phyloP scores from a whole-genome alignment of 1,140 invertebrate genomes.

The Rhizoglyphus robini region DNA sequence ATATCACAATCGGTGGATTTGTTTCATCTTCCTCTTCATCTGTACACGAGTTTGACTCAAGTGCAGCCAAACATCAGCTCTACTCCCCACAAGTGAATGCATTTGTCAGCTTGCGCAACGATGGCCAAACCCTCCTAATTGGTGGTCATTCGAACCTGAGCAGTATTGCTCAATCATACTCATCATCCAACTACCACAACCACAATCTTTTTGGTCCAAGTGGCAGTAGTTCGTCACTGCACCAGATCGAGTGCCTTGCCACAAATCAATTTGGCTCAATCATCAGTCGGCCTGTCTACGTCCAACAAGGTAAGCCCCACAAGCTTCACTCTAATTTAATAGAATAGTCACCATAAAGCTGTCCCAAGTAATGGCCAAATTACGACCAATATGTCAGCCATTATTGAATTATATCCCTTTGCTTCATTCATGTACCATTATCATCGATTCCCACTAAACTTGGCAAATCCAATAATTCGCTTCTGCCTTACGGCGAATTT shows the following conservation, averaged over 20 bases:
- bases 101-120: background rate
- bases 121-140: conserved; percentile 6
- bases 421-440: background rate
- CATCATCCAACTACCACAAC: background rate
- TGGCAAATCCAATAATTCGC: too few relatives aligned
- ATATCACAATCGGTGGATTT: background rate
- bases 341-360: too few relatives aligned
- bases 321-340: too few relatives aligned
- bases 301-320: background rate
- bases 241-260: conserved; percentile 15
- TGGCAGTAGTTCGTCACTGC: background rate
- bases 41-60: background rate
- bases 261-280: conserved; percentile 13
- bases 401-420: background rate
- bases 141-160: background rate
- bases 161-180: background rate
- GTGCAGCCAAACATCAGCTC: too few relatives aligned
- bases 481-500: too few relatives aligned
- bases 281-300: background rate
- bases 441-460: too few relatives aligned
- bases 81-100: background rate
- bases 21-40: background rate
- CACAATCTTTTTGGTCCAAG: background rate
- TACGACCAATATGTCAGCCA: too few relatives aligned
- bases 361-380: too few relatives aligned